These are phyloP conservation scores for Nibea coibor DNA, from an alignment of 2,113 vertebrate genomes.

Conservation along the genomic window DNA sequence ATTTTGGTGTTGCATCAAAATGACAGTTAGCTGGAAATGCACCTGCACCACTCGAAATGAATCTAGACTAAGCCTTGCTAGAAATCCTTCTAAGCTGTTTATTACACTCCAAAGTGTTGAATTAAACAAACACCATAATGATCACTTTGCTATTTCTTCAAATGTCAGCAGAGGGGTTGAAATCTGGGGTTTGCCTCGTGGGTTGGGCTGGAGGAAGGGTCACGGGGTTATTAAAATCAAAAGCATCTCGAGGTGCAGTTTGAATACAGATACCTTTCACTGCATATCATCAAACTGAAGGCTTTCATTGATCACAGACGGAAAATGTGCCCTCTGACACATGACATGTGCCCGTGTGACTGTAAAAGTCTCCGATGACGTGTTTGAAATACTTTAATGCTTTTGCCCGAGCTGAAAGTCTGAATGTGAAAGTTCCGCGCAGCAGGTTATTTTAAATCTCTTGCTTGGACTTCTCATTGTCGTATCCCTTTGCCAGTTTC, in stretches of 20 bases:
- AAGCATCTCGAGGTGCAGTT: neutral
- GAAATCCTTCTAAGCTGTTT: neutral
- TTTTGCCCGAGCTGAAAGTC: neutral
- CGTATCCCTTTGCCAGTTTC: neutral
- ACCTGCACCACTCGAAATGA: slow-evolving; percentile 9
- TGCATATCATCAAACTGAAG: slow-evolving; percentile 6
- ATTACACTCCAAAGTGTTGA: neutral
- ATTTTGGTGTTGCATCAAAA: slow-evolving; percentile 35
- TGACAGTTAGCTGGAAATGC: slow-evolving; percentile 23
- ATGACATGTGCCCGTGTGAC: slow-evolving; percentile 4
- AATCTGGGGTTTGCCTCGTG: neutral
- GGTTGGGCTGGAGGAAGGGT: neutral
- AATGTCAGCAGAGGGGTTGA: neutral
- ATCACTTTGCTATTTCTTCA: neutral
- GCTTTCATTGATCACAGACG: neutral
- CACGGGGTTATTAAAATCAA: neutral
- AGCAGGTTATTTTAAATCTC: neutral
- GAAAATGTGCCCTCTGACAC: neutral
- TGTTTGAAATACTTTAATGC: neutral
- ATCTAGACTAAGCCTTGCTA: neutral
- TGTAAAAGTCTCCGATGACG: neutral
- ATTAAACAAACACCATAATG: neutral
- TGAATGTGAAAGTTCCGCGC: neutral
- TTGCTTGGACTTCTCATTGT: neutral
- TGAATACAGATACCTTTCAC: slow-evolving; percentile 1